Percentiles rank a stretch among this genome's conserved stretches.
These are phyloP conservation scores for Australoheros scitulus DNA, from an alignment of 2,113 vertebrate genomes.

Conservation along the genomic window DNA sequence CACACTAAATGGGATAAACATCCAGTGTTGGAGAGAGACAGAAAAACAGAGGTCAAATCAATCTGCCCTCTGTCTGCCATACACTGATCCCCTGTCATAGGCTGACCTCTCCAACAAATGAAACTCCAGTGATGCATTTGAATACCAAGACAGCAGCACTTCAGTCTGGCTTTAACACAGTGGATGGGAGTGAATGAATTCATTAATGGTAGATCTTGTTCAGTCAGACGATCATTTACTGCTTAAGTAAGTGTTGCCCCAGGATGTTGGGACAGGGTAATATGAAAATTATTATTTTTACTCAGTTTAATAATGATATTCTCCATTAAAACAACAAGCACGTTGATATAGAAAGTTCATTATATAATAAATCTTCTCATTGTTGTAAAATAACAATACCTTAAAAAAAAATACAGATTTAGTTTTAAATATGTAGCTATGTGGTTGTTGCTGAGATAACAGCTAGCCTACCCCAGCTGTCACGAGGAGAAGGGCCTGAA, in stretches of 20 bases:
- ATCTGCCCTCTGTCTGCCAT: slow-evolving; percentile 62
- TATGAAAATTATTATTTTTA: neutral
- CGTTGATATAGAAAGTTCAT: neutral
- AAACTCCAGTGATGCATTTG: slow-evolving; percentile 51
- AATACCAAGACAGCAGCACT: slow-evolving; percentile 44
- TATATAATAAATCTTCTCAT: neutral
- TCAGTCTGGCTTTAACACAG: neutral
- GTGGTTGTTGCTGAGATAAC: neutral
- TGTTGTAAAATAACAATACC: neutral
- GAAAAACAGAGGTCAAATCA: slow-evolving; percentile 67
- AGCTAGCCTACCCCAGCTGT: too few relatives aligned
- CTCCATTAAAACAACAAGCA: neutral
- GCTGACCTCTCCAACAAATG: slow-evolving; percentile 59
- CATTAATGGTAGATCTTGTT: neutral
- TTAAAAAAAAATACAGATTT: neutral
- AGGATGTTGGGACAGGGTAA: neutral
- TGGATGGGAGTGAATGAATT: slow-evolving; percentile 13
- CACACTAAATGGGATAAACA: slow-evolving; percentile 68
- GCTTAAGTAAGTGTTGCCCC: neutral
- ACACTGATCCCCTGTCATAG: slow-evolving; percentile 69
- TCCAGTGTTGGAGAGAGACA: slow-evolving; percentile 40
- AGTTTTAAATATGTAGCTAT: neutral
- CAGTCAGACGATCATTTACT: neutral
- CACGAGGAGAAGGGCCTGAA: neutral
- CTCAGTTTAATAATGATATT: neutral